Evolutionary conservation across 2,888 invertebrate genomes (phyloP), one percentile per base, ranked within the genome.

Genomic region (Crocallis elinguaria): DNA sequence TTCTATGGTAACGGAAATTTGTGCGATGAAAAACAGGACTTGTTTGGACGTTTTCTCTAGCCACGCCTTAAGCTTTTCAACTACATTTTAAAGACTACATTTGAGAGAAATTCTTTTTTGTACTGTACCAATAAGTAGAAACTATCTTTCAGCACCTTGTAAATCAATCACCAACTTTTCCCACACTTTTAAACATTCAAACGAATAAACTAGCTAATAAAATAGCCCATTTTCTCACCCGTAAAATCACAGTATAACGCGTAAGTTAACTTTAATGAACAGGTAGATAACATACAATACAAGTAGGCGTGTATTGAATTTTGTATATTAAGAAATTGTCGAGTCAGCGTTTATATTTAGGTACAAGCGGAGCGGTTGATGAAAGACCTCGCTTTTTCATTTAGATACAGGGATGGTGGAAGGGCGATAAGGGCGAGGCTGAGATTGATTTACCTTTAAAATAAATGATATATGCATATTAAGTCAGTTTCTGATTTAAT

Each of bases 261-360:
- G 0, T 0, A 19, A 17, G 11, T 27, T 16, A 33, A 14, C 27
- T 14, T 29, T 27, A 35, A 46, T 44, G 42, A 45, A 55, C 37
- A 50, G 32, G 41, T 46, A 36, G 46, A 42, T 41, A 29, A 46
- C 33, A 35, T 17, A 57, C 50, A 60, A 57, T 53, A 64, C 57
- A 60, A 63, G 64, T 60, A 66, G 66, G 64, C 64, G 63, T 62
- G 66, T 65, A 66, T 57, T 53, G 14, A 59, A 62, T 57, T 54
- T 32, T 53, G 68, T 68, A 62, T 65, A 55, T 46, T 62, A 51
- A 62, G 50, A 57, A 62, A 78, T 71, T 68, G 66, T 60, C 67
- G 21, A 69, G 79, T 86, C 86, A 86, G 77, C 78, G 67, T 78
- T 80, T 76, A 77, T 73, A 78, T 79, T 78, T 72, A 64, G 60